These are phyloP conservation scores for Sarcophaga peregrina DNA, from an alignment of 1,140 invertebrate genomes.

Conservation along the genomic window DNA sequence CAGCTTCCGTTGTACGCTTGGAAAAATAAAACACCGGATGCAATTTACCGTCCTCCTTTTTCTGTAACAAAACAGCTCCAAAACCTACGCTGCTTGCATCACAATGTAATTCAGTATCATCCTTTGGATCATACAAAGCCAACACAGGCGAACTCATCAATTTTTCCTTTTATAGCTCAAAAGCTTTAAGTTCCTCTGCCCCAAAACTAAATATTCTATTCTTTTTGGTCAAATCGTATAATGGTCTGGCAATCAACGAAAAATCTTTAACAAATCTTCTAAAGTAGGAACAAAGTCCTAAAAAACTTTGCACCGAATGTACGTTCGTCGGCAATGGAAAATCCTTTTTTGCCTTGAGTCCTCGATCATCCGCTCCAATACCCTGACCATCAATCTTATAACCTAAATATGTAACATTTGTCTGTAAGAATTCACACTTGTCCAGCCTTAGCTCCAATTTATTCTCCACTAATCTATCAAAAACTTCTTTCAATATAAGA, in stretches of 20 bases:
- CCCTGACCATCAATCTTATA: conserved; percentile 50
- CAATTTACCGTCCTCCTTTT: conserved; percentile 20
- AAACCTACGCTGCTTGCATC: conserved; percentile 30
- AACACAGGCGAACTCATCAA: conserved; percentile 50
- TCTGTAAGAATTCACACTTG: conserved; percentile 60
- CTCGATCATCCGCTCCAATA: conserved; percentile 51
- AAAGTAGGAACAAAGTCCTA: conserved; percentile 63
- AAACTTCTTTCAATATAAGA: conserved; percentile 48
- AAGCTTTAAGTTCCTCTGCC: not conserved
- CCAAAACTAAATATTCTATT: conserved; percentile 45
- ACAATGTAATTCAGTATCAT: conserved; percentile 29
- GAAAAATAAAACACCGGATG: conserved; percentile 24
- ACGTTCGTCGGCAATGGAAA: conserved; percentile 53
- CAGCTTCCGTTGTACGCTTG: not conserved
- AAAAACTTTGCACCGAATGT: conserved; percentile 59
- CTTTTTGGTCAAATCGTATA: conserved; percentile 55
- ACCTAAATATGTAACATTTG: conserved; percentile 60
- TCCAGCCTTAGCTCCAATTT: conserved; percentile 62
- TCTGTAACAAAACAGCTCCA: conserved; percentile 21
- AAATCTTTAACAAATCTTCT: conserved; percentile 54
- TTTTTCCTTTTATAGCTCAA: conserved; percentile 43
- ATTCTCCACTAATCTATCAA: conserved; percentile 54
- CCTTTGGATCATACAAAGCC: conserved; percentile 44
- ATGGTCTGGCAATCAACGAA: conserved; percentile 56
- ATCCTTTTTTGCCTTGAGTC: conserved; percentile 55